Base-by-base conservation (phyloP, 2,888 invertebrate genomes). In the Rhagophthalmus giganteus region DNA sequence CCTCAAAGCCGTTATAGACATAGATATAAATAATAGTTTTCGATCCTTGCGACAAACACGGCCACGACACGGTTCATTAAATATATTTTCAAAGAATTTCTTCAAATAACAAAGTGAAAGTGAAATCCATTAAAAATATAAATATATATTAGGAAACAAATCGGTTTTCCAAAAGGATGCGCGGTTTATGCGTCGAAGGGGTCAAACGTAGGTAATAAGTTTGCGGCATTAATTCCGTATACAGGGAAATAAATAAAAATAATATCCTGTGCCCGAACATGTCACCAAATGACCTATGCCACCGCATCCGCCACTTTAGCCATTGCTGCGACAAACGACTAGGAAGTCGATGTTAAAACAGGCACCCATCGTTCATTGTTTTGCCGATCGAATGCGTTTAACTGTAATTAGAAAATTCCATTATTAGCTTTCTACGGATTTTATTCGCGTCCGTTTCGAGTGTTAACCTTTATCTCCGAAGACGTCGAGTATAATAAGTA, bases 261-360 rank as follows among this genome's bases (percentile, higher is more conserved):
- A 58, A 55, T 55, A 59, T 59, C 59, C 55, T 55, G 57, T 54
- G 27, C 16, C 44, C 35, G 44, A 44, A 58, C 62, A 62, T 63
- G 64, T 59, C 54, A 56, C 58, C n/a, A 56, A 57, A 54, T 61
- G 64, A 64, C 66, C 65, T 63, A 58, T 63, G 63, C 48, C 63
- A 59, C 57, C 54, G 59, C 57, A 59, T 60, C 61, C 53, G 53
- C 25, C 41, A 24, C 41, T 41, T 46, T 35, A 39, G 40, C 20
- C 30, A 32, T 33, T 35, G 15, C 33, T 48, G 32, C 33, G 25
- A 45, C 15, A 31, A 51, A 51, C 26, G 25, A 48, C 40, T 24
- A 53, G 48, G 58, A 54, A 52, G 44, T 37, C 41, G 28, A 44
- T 41, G 40, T 32, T 26, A 33, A 33, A 49, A 57, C 56, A n/a